Base-by-base conservation (phyloP, 2,888 invertebrate species). In the Isotomurus palustris region DNA sequence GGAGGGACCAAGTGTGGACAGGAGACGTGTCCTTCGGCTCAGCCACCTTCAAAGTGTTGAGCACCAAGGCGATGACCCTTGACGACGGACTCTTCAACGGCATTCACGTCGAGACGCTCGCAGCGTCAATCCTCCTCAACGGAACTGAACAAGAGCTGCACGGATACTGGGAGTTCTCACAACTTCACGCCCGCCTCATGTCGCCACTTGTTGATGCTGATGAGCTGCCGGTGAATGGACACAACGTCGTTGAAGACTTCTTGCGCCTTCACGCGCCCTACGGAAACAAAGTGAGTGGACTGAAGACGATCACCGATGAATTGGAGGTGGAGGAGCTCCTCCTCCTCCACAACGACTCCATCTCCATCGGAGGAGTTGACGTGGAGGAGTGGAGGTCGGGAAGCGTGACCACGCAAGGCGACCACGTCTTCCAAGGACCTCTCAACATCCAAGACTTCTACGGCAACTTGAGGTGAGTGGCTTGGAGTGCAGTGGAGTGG, bases 31-130 rank as follows among this genome's bases (percentile, higher is more conserved):
- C 21, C 1, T 52, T 67, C 3, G 41, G 40, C 3, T 48, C 43
- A 14, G 36, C 48, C 10, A 24, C 47, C 1, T 17, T 53, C 1
- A 24, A 56, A 19, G 24, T 25, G 1, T n/a, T 64, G 3, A 43
- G 49, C 5, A 24, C 56, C 1, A 3, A 56, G 2, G 53, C 43
- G 0, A 12, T 55, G 1, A 36, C 28, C 12, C 28, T 60, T 4
- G 44, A 56, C 21, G 55, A 51, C 38, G 58, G 58, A 1, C 32
- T 32, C 5, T 53, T 66, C 21, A 68, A 68, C 29, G 59, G 56
- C 1, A 47, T 60, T 10, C 21, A 66, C 51, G 21, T 68, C 0
- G 6, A 3, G 4, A 6, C 32, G 2, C 35, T 49, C 17, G 4
- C 27, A 2, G 6, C 14, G 2, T 38, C 38, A 25, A 29, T 50